Evolutionary conservation across 2,888 invertebrate species (phyloP).

Genomic region (Xanthostigma xanthostigma): DNA sequence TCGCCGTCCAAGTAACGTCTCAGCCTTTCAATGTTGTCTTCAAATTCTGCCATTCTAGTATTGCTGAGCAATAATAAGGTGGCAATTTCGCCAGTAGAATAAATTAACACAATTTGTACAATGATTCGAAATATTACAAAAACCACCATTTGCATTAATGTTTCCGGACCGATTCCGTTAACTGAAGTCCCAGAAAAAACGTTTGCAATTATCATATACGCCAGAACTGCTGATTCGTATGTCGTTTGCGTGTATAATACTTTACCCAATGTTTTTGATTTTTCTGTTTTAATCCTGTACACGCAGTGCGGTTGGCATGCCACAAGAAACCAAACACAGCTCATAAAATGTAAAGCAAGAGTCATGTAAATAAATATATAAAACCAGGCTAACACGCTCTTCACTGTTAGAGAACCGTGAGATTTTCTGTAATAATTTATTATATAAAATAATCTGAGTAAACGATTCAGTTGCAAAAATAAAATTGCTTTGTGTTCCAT

Average conservation of each 20-base stretch:
- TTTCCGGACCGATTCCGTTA: constrained; percentile 5
- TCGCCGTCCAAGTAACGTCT: constrained; percentile 9
- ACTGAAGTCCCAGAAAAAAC: constrained; percentile 10
- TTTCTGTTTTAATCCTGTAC: no score
- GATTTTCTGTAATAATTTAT: constrained; percentile 10
- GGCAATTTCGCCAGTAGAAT: constrained; percentile 7
- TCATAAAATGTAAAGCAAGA: constrained; percentile 6
- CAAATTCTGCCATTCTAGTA: constrained; percentile 9
- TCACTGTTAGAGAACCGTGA: constrained; percentile 9
- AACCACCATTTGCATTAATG: constrained; percentile 1
- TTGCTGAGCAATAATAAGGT: constrained; percentile 12
- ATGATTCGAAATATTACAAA: neutral
- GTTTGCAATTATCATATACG: constrained; percentile 10
- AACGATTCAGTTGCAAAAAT: neutral
- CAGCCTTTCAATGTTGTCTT: constrained; percentile 7
- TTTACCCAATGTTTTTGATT: neutral
- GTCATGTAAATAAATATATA: constrained; percentile 9
- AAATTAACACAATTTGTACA: neutral
- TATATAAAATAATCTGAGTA: constrained; percentile 10
- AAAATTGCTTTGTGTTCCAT: neutral
- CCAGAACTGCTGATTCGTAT: constrained; percentile 4
- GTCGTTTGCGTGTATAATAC: neutral
- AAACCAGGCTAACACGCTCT: constrained; percentile 13
- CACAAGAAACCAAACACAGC: constrained; percentile 6
- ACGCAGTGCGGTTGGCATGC: constrained; percentile 1